Conservation (phyloP, 2,888 invertebrate genomes). For the Lepetodrilus schrolli region DNA sequence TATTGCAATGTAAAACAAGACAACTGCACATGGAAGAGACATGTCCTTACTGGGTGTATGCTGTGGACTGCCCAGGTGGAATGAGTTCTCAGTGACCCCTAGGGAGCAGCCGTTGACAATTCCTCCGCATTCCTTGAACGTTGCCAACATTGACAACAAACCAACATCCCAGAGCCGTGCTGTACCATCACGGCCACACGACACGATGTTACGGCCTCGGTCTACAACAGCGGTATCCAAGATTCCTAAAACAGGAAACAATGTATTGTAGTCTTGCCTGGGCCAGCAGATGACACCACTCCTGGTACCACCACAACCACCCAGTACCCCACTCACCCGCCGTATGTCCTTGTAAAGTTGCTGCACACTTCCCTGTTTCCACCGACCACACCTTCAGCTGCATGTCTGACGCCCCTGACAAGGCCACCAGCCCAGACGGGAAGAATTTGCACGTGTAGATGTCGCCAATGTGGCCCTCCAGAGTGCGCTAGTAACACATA, state of each 20-base stretch:
- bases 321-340: too few species aligned
- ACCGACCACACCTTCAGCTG: constrained; percentile 83
- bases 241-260: constrained; percentile 75
- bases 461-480: constrained; percentile 83
- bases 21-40: too few species aligned
- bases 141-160: constrained; percentile 79
- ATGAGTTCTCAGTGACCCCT: constrained; percentile 71
- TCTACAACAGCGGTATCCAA: constrained; percentile 81
- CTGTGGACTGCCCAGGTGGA: constrained; percentile 67
- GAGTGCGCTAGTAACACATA: constrained; percentile 67
- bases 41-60: constrained; percentile 68
- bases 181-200: constrained; percentile 83
- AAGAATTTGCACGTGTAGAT: constrained; percentile 83
- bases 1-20: too few species aligned
- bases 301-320: constrained; percentile 63
- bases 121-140: constrained; percentile 78
- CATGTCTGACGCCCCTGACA: constrained; percentile 83
- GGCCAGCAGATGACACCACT: not conserved
- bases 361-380: constrained; percentile 82
- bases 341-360: constrained; percentile 81
- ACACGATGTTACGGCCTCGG: constrained; percentile 82
- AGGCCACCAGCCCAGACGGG: constrained; percentile 82
- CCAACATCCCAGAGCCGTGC: constrained; percentile 84
- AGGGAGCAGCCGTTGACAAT: constrained; percentile 80
- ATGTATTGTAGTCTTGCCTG: not conserved